Percentiles rank a stretch among this genome's conserved stretches.
These are phyloP conservation scores for Pyrocephalus nanus DNA, from an alignment of 2,797 vertebrate species.

Conservation along the genomic window DNA sequence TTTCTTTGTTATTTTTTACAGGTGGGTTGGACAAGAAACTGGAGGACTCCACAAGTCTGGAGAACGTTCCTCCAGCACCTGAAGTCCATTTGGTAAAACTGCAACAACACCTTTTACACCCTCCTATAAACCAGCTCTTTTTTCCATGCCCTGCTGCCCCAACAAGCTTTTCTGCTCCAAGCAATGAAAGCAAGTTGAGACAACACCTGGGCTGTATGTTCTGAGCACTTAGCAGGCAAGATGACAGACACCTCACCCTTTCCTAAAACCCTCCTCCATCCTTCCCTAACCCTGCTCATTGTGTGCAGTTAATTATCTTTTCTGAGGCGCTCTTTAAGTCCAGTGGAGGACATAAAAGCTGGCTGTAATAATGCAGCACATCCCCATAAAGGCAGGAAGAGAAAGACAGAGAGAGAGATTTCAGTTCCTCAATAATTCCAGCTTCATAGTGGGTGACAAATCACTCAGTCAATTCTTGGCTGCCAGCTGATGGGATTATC, in stretches of 20 bases:
- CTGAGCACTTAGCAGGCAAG: background rate
- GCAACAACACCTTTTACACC: background rate
- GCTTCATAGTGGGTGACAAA: constrained; percentile 6
- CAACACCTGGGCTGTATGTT: background rate
- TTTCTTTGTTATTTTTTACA: background rate
- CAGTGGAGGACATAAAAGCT: background rate
- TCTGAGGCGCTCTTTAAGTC: background rate
- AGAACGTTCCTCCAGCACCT: background rate
- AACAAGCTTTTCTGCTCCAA: background rate
- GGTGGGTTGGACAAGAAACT: background rate
- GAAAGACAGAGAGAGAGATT: background rate
- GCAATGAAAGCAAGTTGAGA: background rate
- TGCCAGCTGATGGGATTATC: constrained; percentile 38
- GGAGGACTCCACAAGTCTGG: background rate
- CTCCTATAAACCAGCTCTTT: background rate
- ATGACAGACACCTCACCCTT: background rate
- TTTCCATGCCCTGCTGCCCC: background rate
- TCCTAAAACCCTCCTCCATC: background rate
- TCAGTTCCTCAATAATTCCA: background rate
- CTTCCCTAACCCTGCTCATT: background rate
- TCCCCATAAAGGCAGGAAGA: background rate
- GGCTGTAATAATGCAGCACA: background rate
- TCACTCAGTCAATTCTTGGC: background rate
- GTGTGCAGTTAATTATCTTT: background rate
- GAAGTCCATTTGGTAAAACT: background rate